A percentile compares a stretch with the other conserved stretches of the same genome.
Evolutionary conservation across 2,113 vertebrate species (phyloP).

Genomic region (Alethe castanea): DNA sequence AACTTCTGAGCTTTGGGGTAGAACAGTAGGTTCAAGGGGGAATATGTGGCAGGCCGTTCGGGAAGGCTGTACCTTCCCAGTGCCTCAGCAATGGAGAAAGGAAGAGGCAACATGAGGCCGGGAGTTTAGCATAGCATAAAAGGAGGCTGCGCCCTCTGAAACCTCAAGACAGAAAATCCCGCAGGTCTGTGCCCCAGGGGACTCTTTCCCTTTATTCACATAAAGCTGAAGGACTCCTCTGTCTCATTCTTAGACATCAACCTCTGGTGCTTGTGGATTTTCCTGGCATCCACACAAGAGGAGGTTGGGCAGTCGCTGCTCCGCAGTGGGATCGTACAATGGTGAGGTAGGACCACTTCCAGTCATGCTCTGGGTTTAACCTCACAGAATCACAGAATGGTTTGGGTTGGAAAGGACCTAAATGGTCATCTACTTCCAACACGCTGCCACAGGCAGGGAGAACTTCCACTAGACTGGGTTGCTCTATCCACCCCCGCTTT

Average conservation of each 20-base stretch:
- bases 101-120: accelerated
- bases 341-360: accelerated
- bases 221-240: neutral
- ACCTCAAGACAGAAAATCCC: neutral
- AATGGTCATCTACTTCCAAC: neutral
- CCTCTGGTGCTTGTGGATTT: neutral
- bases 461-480: neutral
- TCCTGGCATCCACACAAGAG: neutral
- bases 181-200: too few species aligned
- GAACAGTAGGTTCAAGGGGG: neutral
- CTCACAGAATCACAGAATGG: neutral
- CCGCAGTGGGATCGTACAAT: accelerated
- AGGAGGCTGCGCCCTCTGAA: accelerated
- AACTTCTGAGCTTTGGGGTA: too few species aligned
- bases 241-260: too few species aligned
- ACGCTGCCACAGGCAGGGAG: neutral
- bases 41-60: accelerated
- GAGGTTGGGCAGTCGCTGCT: accelerated
- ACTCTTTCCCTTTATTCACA: neutral
- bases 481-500: neutral
- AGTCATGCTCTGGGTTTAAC: neutral
- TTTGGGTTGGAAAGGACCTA: neutral
- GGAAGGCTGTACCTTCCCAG: neutral
- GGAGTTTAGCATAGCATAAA: neutral
- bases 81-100: neutral